A percentile compares a stretch with the other conserved stretches of the same genome.
These are phyloP conservation scores for Tragelaphus eurycerus DNA, from an alignment of 2,797 vertebrate genomes.

Conservation along the genomic window DNA sequence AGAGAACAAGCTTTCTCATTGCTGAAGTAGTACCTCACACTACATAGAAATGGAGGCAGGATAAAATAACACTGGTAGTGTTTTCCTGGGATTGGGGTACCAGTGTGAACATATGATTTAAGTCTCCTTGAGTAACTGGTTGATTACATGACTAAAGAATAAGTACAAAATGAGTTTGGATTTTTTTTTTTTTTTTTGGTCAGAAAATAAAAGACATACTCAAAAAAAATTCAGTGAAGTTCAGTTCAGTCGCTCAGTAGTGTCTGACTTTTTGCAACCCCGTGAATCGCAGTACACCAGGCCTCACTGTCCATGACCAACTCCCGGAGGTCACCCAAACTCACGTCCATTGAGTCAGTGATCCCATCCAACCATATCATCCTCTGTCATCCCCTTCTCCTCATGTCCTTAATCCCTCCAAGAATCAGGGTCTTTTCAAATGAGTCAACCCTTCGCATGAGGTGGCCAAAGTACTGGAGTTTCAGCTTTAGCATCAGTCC, in stretches of 20 bases:
- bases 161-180: not conserved
- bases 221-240: not conserved
- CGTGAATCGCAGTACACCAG: accelerated
- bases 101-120: not conserved
- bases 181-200: not conserved
- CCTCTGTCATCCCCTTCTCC: no score
- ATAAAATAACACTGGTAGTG: not conserved
- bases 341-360: no score
- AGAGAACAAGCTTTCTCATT: not conserved
- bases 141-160: not conserved
- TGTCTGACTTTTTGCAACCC: no score
- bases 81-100: not conserved
- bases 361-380: no score
- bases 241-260: accelerated
- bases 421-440: no score
- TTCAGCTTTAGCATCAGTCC: no score
- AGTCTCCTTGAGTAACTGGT: not conserved
- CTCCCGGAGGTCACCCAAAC: no score
- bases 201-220: not conserved
- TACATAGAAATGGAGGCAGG: not conserved
- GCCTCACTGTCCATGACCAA: no score
- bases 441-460: no score
- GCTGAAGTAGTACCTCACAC: not conserved
- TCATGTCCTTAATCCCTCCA: no score
- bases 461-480: no score